Percentiles rank a stretch among this genome's conserved stretches.
Evolutionary conservation across 2,888 invertebrate species (phyloP).

Genomic region (Tetragnatha montana): DNA sequence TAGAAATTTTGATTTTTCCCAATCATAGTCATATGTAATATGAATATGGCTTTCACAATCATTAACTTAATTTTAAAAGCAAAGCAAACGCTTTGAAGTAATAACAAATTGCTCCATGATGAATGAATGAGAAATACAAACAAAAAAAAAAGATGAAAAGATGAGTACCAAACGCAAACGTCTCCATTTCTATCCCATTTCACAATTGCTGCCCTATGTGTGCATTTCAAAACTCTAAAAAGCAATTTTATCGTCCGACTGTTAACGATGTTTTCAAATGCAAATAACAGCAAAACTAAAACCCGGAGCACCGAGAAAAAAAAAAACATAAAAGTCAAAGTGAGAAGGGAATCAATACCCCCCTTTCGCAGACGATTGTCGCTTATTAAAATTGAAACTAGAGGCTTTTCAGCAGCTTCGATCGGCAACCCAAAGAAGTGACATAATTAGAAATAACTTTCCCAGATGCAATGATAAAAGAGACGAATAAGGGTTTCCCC

Average conservation of each 20-base stretch:
- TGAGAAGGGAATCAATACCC: conserved; percentile 51
- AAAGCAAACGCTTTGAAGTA: too few species aligned
- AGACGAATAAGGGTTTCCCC: conserved; percentile 49
- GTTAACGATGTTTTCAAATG: conserved; percentile 27
- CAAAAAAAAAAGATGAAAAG: too few species aligned
- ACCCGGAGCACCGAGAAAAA: conserved; percentile 1
- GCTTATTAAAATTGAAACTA: conserved; percentile 66
- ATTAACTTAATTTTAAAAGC: too few species aligned
- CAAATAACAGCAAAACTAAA: conserved; percentile 11
- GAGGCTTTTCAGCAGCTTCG: conserved; percentile 6
- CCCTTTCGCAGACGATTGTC: conserved; percentile 40
- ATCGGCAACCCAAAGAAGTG: conserved; percentile 35
- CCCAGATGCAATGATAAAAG: conserved; percentile 65
- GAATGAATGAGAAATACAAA: background rate
- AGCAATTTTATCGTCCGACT: conserved; percentile 19
- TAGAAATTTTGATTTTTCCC: too few species aligned
- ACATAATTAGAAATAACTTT: conserved; percentile 68
- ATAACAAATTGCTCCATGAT: background rate
- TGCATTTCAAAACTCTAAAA: conserved; percentile 13
- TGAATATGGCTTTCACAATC: too few species aligned
- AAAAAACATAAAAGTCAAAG: conserved; percentile 19
- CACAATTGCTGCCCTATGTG: background rate
- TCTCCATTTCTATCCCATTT: background rate
- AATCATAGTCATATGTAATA: too few species aligned
- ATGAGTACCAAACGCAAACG: background rate